phyloP scores from a whole-genome alignment of 1,140 invertebrate species.

The Apocrypta bakeri region DNA sequence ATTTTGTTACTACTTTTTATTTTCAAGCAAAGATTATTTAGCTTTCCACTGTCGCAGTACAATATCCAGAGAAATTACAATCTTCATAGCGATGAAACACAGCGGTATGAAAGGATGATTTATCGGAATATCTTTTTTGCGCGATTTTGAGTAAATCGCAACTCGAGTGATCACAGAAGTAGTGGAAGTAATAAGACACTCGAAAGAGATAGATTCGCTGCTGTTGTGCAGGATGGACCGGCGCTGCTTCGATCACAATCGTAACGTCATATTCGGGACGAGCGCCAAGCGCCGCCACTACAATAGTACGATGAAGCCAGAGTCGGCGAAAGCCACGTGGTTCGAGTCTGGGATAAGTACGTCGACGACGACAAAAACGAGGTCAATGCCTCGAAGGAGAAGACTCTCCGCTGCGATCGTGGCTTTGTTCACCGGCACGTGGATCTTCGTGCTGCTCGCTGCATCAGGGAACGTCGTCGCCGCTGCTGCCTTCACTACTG shows the following conservation, averaged over 20 bases:
- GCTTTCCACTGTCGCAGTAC: too few species aligned
- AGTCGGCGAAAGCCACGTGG: neutral
- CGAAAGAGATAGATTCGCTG: neutral
- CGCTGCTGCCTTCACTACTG: constrained; percentile 64
- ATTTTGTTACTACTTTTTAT: too few species aligned
- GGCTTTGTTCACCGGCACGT: constrained; percentile 58
- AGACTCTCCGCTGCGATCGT: constrained; percentile 55
- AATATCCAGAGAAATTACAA: too few species aligned
- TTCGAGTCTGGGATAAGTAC: neutral
- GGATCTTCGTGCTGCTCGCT: constrained; percentile 58
- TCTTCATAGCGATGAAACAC: too few species aligned
- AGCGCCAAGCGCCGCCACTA: neutral
- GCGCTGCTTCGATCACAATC: constrained; percentile 20
- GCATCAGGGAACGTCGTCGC: constrained; percentile 52
- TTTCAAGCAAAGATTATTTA: too few species aligned
- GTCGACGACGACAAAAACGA: neutral
- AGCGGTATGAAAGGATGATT: too few species aligned
- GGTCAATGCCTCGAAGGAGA: neutral
- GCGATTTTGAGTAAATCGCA: too few species aligned
- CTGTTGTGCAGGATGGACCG: constrained; percentile 12
- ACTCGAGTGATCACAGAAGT: too few species aligned
- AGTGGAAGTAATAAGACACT: neutral
- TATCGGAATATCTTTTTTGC: too few species aligned
- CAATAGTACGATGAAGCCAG: neutral
- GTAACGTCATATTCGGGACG: constrained; percentile 18